A percentile compares a stretch with the other conserved stretches of the same genome.
Evolutionary conservation across 2,113 vertebrate genomes (phyloP).

Genomic region (Pelodiscus sinensis): DNA sequence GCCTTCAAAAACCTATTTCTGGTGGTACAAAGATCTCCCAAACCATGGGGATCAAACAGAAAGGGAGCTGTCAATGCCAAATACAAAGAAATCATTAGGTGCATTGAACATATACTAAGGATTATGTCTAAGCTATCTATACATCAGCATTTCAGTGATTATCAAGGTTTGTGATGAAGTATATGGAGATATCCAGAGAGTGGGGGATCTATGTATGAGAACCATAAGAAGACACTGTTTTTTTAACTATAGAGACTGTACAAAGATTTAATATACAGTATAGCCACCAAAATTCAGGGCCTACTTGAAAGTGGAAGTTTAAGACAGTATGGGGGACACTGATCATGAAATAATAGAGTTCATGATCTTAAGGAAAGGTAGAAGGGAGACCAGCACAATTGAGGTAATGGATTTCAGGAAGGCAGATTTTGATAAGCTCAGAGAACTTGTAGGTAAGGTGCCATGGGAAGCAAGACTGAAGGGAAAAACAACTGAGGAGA

Average conservation of each 20-base stretch:
- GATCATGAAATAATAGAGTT: too few species aligned
- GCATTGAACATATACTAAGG: neutral
- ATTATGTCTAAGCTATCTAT: neutral
- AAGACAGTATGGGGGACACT: too few species aligned
- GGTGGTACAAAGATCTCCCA: neutral
- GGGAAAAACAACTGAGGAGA: too few species aligned
- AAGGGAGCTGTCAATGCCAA: neutral
- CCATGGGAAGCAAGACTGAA: too few species aligned
- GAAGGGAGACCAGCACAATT: too few species aligned
- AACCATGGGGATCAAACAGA: neutral
- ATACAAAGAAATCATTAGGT: neutral
- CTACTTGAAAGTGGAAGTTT: too few species aligned
- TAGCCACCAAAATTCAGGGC: too few species aligned
- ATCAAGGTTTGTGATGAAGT: conserved; percentile 58
- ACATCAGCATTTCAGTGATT: conserved; percentile 49
- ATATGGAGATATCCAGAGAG: conserved; percentile 57
- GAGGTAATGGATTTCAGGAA: too few species aligned
- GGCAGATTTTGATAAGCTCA: too few species aligned
- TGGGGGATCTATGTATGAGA: neutral
- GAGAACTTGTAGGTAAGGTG: too few species aligned
- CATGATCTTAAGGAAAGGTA: too few species aligned
- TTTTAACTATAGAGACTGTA: neutral
- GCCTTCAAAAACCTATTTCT: neutral
- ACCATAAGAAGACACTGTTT: neutral
- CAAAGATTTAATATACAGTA: neutral